A percentile compares a stretch with the other conserved stretches of the same genome.
Evolutionary conservation across 53 echinoderm and acorn worm species (phyloP).

Genomic region (Astropecten irregularis): DNA sequence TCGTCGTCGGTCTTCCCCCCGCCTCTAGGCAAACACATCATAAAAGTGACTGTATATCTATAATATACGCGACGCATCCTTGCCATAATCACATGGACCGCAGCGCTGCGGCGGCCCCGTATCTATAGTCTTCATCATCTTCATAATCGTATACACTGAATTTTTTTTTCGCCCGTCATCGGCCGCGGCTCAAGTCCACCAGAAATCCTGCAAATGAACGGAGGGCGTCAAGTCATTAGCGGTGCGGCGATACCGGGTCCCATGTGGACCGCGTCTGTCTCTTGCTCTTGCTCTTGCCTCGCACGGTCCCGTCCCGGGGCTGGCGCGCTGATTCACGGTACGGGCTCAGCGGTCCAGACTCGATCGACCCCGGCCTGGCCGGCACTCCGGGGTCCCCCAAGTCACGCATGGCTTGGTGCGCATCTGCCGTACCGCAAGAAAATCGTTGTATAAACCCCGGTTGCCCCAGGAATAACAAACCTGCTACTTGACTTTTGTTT

Average conservation of each 20-base stretch:
- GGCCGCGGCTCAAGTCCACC: not conserved
- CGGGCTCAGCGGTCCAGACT: slow-evolving; percentile 1
- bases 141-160: not conserved
- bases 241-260: slow-evolving; percentile 31
- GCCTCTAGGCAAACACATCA: slow-evolving; percentile 49
- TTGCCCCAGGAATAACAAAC: slow-evolving; percentile 9
- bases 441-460: slow-evolving; percentile 3
- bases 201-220: slow-evolving; percentile 52
- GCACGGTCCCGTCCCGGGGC: not conserved
- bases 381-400: not conserved
- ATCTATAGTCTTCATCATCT: too few species aligned
- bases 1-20: not conserved
- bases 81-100: too few species aligned
- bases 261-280: slow-evolving; percentile 47
- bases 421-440: slow-evolving; percentile 38
- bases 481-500: slow-evolving; percentile 27
- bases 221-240: slow-evolving; percentile 59
- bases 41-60: slow-evolving; percentile 30
- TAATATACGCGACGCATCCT: too few species aligned
- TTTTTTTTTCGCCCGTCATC: not conserved
- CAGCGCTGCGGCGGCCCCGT: too few species aligned
- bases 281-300: too few species aligned
- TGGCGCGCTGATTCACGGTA: slow-evolving; percentile 22
- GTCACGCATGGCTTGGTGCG: slow-evolving; percentile 46
- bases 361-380: slow-evolving; percentile 11